Evolutionary conservation across 2,888 invertebrate species (phyloP).

Genomic region (Pyrochroa serraticornis): DNA sequence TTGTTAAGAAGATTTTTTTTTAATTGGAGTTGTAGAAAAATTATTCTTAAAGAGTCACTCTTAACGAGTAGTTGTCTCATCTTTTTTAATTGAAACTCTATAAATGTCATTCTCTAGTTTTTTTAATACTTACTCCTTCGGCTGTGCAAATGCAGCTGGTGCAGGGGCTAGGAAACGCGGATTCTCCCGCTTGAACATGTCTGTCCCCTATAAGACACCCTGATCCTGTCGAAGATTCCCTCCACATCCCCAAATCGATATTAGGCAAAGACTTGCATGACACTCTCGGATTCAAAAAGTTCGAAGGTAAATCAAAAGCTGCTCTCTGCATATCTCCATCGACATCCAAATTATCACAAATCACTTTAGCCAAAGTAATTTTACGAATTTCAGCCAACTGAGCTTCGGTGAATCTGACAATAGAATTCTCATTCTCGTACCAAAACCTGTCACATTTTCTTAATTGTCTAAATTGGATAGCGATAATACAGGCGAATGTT

Average conservation of each 20-base stretch:
- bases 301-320: conserved; percentile 88
- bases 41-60: too few species aligned
- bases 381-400: conserved; percentile 90
- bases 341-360: conserved; percentile 90
- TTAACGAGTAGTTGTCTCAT: too few species aligned
- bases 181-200: conserved; percentile 79
- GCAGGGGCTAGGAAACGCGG: conserved; percentile 88
- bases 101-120: too few species aligned
- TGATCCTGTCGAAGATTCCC: conserved; percentile 67
- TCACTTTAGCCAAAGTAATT: conserved; percentile 79
- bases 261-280: conserved; percentile 82
- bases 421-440: conserved; percentile 88
- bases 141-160: conserved; percentile 86
- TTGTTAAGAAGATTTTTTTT: too few species aligned
- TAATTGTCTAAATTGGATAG: conserved; percentile 88
- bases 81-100: too few species aligned
- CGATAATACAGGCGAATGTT: conserved; percentile 93
- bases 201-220: conserved; percentile 84
- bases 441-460: conserved; percentile 95
- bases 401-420: conserved; percentile 79
- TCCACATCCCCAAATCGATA: conserved; percentile 83
- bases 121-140: conserved; percentile 74
- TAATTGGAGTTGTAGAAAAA: too few species aligned
- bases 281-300: conserved; percentile 88
- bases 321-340: conserved; percentile 86